Conservation (phyloP, 2,888 invertebrate species). For the Globia sparganii region DNA sequence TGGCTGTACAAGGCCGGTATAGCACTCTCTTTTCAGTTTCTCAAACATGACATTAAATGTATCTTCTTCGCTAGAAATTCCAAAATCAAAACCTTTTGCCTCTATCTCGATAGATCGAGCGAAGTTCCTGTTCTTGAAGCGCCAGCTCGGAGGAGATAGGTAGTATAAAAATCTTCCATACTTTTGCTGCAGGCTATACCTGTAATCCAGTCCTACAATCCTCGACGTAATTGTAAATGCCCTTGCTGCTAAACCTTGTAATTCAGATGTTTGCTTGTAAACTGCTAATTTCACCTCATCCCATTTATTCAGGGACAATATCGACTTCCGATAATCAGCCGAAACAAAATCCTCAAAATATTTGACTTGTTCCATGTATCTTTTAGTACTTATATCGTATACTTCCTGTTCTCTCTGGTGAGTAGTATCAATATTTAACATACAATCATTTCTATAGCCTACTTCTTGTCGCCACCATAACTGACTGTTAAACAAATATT, state of each 20-base stretch:
- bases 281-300: slow-evolving; percentile 85
- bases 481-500: slow-evolving; percentile 70
- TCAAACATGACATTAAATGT: slow-evolving; percentile 83
- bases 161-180: slow-evolving; percentile 93
- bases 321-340: slow-evolving; percentile 91
- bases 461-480: slow-evolving; percentile 77
- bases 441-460: slow-evolving; percentile 85
- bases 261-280: slow-evolving; percentile 81
- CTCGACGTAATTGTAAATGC: slow-evolving; percentile 81
- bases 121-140: slow-evolving; percentile 88
- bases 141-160: slow-evolving; percentile 92
- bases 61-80: slow-evolving; percentile 80
- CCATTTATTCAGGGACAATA: slow-evolving; percentile 88
- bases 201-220: slow-evolving; percentile 91
- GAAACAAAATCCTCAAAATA: slow-evolving; percentile 91
- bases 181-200: slow-evolving; percentile 91
- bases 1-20: slow-evolving; percentile 82
- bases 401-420: slow-evolving; percentile 88
- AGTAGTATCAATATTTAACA: slow-evolving; percentile 89
- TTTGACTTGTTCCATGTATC: slow-evolving; percentile 88
- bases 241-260: slow-evolving; percentile 83
- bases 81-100: slow-evolving; percentile 84
- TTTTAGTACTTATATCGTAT: slow-evolving; percentile 85
- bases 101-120: slow-evolving; percentile 86
- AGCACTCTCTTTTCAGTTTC: slow-evolving; percentile 87